These are phyloP conservation scores for Hormaphis cornu DNA, from an alignment of 1,140 invertebrate species.

Conservation along the genomic window DNA sequence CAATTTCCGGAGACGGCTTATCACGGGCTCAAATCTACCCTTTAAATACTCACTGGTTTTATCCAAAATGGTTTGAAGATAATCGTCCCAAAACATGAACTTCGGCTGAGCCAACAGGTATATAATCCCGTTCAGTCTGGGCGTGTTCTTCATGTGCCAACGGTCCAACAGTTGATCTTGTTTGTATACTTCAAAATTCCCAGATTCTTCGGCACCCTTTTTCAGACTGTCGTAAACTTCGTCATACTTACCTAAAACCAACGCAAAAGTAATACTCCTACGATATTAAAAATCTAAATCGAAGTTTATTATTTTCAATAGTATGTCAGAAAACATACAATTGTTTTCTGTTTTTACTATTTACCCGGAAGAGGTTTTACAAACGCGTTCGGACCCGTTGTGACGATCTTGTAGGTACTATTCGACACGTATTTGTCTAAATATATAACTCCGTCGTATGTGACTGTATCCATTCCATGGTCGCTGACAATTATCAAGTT, in stretches of 20 bases:
- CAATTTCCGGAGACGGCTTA: neutral
- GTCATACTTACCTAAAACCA: slow-evolving; percentile 8
- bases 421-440: slow-evolving; percentile 48
- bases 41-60: neutral
- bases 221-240: slow-evolving; percentile 21
- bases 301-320: neutral
- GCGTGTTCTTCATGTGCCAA: slow-evolving; percentile 17
- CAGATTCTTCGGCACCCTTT: neutral
- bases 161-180: neutral
- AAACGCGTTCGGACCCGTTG: slow-evolving; percentile 45
- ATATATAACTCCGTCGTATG: slow-evolving; percentile 48
- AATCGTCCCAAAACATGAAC: slow-evolving; percentile 7
- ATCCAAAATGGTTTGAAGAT: neutral
- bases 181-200: slow-evolving; percentile 12
- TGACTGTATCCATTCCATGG: slow-evolving; percentile 59
- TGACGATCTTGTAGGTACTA: slow-evolving; percentile 45
- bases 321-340: neutral
- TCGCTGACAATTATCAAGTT: slow-evolving; percentile 65
- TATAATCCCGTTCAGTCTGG: neutral
- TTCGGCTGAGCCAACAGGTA: neutral
- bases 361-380: slow-evolving; percentile 49
- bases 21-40: neutral
- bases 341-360: neutral
- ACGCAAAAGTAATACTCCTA: neutral
- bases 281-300: neutral